These are phyloP conservation scores for Epicauta chinensis DNA, from an alignment of 1,140 invertebrate genomes.

Conservation along the genomic window DNA sequence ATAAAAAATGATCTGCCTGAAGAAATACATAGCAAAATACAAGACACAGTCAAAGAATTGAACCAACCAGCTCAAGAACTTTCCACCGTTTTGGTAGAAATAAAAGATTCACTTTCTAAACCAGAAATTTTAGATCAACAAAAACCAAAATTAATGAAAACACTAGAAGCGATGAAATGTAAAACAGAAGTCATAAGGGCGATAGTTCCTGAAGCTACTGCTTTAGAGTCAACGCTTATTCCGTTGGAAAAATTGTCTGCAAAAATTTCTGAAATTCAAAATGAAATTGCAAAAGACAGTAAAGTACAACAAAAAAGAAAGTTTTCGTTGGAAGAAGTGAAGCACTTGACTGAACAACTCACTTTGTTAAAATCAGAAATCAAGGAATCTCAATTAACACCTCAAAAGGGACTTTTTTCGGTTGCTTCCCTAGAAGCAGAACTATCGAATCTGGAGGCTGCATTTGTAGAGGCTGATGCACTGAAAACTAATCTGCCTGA, in stretches of 20 bases:
- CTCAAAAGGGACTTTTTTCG: constrained; percentile 2
- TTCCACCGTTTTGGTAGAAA: constrained; percentile 4
- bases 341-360: constrained; percentile 1
- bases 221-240: too few relatives aligned
- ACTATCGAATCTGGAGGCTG: background rate
- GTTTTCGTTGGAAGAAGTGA: too few relatives aligned
- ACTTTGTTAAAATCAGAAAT: constrained; percentile 1
- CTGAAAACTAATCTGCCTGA: too few relatives aligned
- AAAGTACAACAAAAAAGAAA: too few relatives aligned
- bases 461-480: background rate
- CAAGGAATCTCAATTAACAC: background rate
- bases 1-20: background rate
- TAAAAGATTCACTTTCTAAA: background rate
- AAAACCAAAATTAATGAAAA: constrained; percentile 3
- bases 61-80: constrained; percentile 8
- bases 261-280: background rate
- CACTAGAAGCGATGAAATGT: constrained; percentile 6
- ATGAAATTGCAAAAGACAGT: background rate
- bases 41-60: background rate
- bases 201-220: too few relatives aligned
- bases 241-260: constrained; percentile 1
- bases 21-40: background rate
- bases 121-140: constrained; percentile 2
- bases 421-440: background rate
- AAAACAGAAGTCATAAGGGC: too few relatives aligned